Evolutionary conservation across 2,797 vertebrate species (phyloP).

Genomic region (Echeneis naucrates): DNA sequence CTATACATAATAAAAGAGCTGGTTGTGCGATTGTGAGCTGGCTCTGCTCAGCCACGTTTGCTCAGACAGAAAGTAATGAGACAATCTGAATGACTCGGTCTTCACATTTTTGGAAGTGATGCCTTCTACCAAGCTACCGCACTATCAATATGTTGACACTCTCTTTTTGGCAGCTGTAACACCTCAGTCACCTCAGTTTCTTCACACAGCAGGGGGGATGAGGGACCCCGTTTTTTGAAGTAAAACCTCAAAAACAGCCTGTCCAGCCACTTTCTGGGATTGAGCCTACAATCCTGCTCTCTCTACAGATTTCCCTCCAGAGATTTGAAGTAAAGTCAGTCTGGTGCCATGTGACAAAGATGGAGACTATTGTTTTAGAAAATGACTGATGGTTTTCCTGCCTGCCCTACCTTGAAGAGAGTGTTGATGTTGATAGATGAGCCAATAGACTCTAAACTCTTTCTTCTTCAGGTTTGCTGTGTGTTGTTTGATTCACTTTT

Average conservation of each 20-base stretch:
- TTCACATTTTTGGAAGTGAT: slow-evolving; percentile 72
- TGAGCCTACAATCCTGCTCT: slow-evolving; percentile 69
- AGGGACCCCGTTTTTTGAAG: slow-evolving; percentile 53
- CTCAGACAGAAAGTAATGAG: slow-evolving; percentile 41
- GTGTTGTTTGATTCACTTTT: slow-evolving; percentile 80
- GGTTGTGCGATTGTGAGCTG: neutral
- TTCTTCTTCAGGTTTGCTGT: slow-evolving; percentile 74
- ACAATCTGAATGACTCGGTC: slow-evolving; percentile 63
- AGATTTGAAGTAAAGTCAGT: slow-evolving; percentile 80
- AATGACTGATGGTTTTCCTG: slow-evolving; percentile 85
- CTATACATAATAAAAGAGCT: slow-evolving; percentile 1
- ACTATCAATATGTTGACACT: slow-evolving; percentile 63
- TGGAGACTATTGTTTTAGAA: slow-evolving; percentile 82
- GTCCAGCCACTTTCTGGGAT: slow-evolving; percentile 56
- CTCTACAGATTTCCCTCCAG: slow-evolving; percentile 76
- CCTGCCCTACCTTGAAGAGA: slow-evolving; percentile 74
- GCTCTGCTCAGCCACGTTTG: slow-evolving; percentile 26
- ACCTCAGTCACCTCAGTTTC: slow-evolving; percentile 52
- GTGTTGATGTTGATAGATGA: slow-evolving; percentile 83
- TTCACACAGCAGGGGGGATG: slow-evolving; percentile 49
- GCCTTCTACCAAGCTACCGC: slow-evolving; percentile 46
- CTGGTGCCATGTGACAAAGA: slow-evolving; percentile 76
- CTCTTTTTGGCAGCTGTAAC: slow-evolving; percentile 56
- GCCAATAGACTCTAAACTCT: slow-evolving; percentile 73
- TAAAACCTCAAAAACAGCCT: slow-evolving; percentile 52